Conservation (phyloP, 2,797 vertebrate species). For the Semaprochilodus insignis region DNA sequence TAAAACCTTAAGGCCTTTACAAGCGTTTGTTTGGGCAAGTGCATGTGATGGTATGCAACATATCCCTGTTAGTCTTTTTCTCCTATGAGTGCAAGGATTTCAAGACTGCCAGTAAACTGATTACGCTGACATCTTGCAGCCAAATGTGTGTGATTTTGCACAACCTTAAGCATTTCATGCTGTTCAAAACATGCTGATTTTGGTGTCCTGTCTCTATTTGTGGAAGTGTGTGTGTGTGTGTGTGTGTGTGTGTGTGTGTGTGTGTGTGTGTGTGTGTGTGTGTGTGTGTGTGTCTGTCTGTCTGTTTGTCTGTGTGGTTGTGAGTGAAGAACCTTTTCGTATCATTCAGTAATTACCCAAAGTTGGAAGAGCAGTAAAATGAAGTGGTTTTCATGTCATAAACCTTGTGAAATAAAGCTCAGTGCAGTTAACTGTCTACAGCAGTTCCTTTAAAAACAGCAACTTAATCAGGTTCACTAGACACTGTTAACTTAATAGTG, state of each 20-base stretch:
- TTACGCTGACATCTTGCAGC: constrained; percentile 42
- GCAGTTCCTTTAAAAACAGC: background rate
- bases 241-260: too few species aligned
- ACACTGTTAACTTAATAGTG: background rate
- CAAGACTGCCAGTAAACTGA: constrained; percentile 35
- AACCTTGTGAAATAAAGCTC: background rate
- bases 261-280: background rate
- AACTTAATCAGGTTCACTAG: background rate
- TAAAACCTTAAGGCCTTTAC: background rate
- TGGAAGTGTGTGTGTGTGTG: background rate
- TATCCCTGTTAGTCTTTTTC: constrained; percentile 17
- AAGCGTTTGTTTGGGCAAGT: background rate
- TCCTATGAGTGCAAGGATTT: constrained; percentile 14
- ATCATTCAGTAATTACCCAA: background rate
- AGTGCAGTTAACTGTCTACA: background rate
- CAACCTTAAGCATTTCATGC: background rate
- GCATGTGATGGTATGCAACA: background rate
- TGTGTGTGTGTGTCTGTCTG: too few species aligned
- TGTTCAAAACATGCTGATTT: background rate
- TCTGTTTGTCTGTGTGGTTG: background rate
- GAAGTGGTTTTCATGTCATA: background rate
- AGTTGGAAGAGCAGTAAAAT: background rate
- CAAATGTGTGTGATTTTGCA: constrained; percentile 32
- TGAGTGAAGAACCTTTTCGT: background rate
- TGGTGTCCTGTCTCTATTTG: background rate